A percentile compares a stretch with the other conserved stretches of the same genome.
These are phyloP conservation scores for Eutrigla gurnardus DNA, from an alignment of 2,797 vertebrate genomes.

Conservation along the genomic window DNA sequence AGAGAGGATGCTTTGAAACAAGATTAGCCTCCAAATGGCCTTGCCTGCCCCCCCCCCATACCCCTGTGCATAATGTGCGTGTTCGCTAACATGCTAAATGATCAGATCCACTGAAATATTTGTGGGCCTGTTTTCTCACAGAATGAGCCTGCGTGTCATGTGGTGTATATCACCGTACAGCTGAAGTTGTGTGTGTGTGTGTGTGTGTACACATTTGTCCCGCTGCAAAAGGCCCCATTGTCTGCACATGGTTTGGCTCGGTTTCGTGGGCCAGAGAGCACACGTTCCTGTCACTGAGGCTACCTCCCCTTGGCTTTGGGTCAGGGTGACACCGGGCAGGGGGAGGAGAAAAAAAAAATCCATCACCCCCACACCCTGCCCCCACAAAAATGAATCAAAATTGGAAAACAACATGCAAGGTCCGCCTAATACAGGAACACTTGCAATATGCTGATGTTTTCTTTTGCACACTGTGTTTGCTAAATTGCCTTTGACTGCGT, in stretches of 20 bases:
- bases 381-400: constrained; percentile 84
- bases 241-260: constrained; percentile 46
- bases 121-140: constrained; percentile 65
- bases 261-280: constrained; percentile 49
- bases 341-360: constrained; percentile 53
- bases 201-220: constrained; percentile 32
- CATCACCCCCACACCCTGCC: constrained; percentile 58
- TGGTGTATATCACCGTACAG: constrained; percentile 45
- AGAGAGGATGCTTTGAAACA: constrained; percentile 81
- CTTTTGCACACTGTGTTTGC: constrained; percentile 96
- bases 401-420: constrained; percentile 85
- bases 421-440: constrained; percentile 85
- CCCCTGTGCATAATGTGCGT: constrained; percentile 63
- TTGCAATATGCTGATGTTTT: constrained; percentile 98
- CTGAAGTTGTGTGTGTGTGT: constrained; percentile 31
- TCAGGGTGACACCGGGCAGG: constrained; percentile 76
- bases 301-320: constrained; percentile 71
- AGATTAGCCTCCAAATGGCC: constrained; percentile 83
- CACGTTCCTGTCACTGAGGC: constrained; percentile 55
- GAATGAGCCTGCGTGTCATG: constrained; percentile 44
- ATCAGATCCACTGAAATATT: constrained; percentile 66
- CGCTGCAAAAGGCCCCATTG: constrained; percentile 51
- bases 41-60: constrained; percentile 55
- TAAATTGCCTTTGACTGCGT: constrained; percentile 99
- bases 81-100: constrained; percentile 65